Percentiles rank a stretch among this genome's conserved stretches.
Evolutionary conservation across 1,140 invertebrate genomes (phyloP).

Genomic region (Ridgeia piscesae): DNA sequence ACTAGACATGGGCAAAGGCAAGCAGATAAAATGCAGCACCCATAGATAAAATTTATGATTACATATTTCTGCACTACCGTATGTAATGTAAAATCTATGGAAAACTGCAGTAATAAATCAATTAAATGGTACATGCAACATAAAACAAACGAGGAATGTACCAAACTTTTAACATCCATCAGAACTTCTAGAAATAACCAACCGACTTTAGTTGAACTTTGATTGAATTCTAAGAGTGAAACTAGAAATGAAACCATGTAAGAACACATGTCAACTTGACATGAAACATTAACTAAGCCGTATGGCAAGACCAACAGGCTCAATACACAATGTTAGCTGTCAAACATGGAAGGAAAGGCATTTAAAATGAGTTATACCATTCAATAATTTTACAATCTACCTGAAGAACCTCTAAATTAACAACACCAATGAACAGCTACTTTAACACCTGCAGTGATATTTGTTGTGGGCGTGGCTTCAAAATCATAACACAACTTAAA

Average conservation of each 20-base stretch:
- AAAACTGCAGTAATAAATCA: not conserved
- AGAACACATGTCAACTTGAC: not conserved
- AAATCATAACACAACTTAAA: not conserved
- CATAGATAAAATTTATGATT: not conserved
- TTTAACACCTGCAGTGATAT: not conserved
- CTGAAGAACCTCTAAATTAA: not conserved
- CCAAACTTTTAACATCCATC: not conserved
- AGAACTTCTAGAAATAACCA: not conserved
- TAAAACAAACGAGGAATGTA: not conserved
- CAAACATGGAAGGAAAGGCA: not conserved
- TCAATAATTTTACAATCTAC: not conserved
- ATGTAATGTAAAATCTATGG: not conserved
- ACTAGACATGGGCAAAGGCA: not conserved
- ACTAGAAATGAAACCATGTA: not conserved
- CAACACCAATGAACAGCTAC: not conserved
- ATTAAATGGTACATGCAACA: conserved; percentile 1
- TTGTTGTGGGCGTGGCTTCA: not conserved
- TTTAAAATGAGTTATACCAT: not conserved
- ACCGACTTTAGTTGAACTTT: not conserved
- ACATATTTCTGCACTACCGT: not conserved
- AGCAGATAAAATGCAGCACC: not conserved
- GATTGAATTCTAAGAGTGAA: not conserved
- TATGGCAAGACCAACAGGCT: not conserved
- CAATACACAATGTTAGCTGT: not conserved
- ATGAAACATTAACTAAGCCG: not conserved